A percentile compares a stretch with the other conserved stretches of the same genome.
These are phyloP conservation scores for Kuschelorhynchus macadamiae DNA, from an alignment of 2,888 invertebrate genomes.

Conservation along the genomic window DNA sequence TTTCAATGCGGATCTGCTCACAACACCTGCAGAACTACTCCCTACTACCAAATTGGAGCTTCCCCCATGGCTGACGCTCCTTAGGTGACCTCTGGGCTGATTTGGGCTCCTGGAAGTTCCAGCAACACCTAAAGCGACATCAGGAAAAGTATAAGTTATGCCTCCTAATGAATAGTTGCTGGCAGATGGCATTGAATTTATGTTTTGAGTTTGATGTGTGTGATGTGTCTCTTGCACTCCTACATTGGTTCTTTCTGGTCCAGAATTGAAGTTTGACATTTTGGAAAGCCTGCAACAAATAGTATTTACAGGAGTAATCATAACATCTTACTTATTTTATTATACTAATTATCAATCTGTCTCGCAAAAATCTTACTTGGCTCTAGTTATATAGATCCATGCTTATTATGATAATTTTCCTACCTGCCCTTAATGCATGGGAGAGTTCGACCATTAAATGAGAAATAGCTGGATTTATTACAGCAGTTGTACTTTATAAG, in stretches of 20 bases:
- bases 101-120: constrained; percentile 23
- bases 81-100: constrained; percentile 74
- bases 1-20: constrained; percentile 78
- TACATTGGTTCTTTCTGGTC: constrained; percentile 26
- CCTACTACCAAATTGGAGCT: constrained; percentile 68
- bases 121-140: constrained; percentile 50
- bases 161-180: constrained; percentile 42
- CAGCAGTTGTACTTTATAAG: no score
- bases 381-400: no score
- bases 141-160: constrained; percentile 68
- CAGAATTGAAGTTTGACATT: constrained; percentile 38
- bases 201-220: constrained; percentile 13
- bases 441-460: no score
- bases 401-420: no score
- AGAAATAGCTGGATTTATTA: no score
- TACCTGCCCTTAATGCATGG: no score
- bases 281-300: constrained; percentile 9
- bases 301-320: neutral
- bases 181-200: constrained; percentile 20
- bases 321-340: no score
- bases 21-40: constrained; percentile 65
- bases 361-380: no score
- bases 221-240: constrained; percentile 21
- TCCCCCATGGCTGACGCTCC: constrained; percentile 90
- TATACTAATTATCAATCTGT: no score